Evolutionary conservation across 2,888 invertebrate species (phyloP), one percentile per base, ranked within the genome.

Genomic region (Ferrisia virgata): DNA sequence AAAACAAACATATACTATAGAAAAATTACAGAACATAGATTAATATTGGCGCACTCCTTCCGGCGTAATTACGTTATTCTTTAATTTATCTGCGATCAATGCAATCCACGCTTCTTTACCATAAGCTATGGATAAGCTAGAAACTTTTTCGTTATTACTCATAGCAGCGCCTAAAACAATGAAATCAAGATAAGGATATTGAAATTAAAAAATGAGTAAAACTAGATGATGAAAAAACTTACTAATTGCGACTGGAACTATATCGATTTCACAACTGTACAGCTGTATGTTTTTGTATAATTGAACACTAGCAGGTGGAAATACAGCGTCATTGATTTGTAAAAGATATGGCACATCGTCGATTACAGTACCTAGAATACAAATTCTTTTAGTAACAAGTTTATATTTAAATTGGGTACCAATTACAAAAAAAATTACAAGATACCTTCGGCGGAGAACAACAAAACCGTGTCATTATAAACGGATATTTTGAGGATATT

Each of bases 301-400:
- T 3, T 87, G 85, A 53, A 89, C 87, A 36, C 89, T 89, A 58
- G 88, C 87, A 28, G 86, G 86, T 15, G 86, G 86, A 78, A 89
- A 89, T 1, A 86, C 85, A 0, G 88, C 88, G 22, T 89, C 88
- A 85, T 89, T 88, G 43, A 89, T 86, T 0, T 88, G 87, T 25
- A 89, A 85, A 22, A 90, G 85, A n/a, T 89, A 85, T 2, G 87
- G 86, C 58, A 88, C 87, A 28, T 88, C 88, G 31, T 86, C 86
- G 64, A 87, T 88, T 11, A 89, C 87, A 1, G 89, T 89, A 72
- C 89, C 89, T 90, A 47, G 76, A 85, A 72, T 11, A 64, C 28
- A 81, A 81, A 79, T 22, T 13, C n/a, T 33, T 31, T 31, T 22
- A 58, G 1, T 22, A 0, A 58, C 8, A 58, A 18, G 6, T 58